These are phyloP conservation scores for Pollachius pollachius DNA, from an alignment of 2,113 vertebrate species.

Conservation along the genomic window DNA sequence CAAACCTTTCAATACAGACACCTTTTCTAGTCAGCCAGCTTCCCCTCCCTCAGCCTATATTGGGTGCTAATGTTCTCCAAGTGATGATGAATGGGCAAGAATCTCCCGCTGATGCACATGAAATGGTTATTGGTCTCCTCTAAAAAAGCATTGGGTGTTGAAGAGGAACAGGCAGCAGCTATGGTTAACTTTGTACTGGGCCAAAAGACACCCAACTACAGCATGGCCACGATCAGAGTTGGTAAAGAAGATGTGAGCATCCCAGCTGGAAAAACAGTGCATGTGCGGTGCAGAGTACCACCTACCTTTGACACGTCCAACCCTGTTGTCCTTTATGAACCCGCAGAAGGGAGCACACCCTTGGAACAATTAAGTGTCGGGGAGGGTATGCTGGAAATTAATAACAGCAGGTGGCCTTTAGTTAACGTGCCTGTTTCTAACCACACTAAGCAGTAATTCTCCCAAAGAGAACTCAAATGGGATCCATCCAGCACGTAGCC, in stretches of 20 bases:
- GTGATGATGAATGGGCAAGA: constrained; percentile 9
- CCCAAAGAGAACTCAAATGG: neutral
- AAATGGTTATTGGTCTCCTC: neutral
- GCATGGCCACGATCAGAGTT: constrained; percentile 2
- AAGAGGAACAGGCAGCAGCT: constrained; percentile 12
- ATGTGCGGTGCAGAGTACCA: neutral
- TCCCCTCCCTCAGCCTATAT: constrained; percentile 6
- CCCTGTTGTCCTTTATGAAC: neutral
- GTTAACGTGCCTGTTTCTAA: constrained; percentile 2
- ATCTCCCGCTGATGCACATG: neutral
- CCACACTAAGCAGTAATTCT: constrained; percentile 3
- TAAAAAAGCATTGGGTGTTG: constrained; percentile 10
- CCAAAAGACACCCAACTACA: too few relatives aligned
- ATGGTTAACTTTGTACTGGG: constrained; percentile 27
- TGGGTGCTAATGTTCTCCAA: constrained; percentile 18
- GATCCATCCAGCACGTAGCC: neutral
- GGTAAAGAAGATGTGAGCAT: constrained; percentile 1
- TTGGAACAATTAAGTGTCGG: neutral
- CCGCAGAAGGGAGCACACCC: neutral
- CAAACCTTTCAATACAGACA: constrained; percentile 5
- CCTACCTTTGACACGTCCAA: constrained; percentile 2
- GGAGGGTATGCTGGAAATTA: neutral
- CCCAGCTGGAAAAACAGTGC: constrained; percentile 3
- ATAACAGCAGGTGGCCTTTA: neutral
- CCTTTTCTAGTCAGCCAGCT: constrained; percentile 19